These are phyloP conservation scores for Cephalotes varians DNA, from an alignment of 2,888 invertebrate species.

Conservation along the genomic window DNA sequence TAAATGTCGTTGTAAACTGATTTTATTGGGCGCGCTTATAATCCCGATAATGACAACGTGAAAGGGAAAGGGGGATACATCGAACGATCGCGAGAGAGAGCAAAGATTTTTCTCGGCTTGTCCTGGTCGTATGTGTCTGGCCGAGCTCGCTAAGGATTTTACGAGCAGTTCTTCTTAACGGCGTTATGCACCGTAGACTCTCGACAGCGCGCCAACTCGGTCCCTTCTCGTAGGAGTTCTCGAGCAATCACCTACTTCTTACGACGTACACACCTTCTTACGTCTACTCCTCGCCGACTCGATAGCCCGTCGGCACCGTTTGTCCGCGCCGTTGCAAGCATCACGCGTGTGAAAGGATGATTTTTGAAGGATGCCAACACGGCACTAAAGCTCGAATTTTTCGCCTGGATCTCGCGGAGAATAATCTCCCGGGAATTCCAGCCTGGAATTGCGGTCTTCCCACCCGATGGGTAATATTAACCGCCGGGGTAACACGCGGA, in stretches of 20 bases:
- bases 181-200: conserved; percentile 72
- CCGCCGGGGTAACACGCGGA: conserved; percentile 22
- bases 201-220: conserved; percentile 42
- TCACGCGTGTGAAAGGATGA: conserved; percentile 32
- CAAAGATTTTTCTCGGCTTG: conserved; percentile 62
- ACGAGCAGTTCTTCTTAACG: conserved; percentile 67
- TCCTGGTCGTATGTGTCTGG: conserved; percentile 4
- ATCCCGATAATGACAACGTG: conserved; percentile 23
- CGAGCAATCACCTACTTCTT: conserved; percentile 64
- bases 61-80: conserved; percentile 13
- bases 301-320: conserved; percentile 41
- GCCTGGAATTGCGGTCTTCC: conserved; percentile 39
- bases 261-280: conserved; percentile 46
- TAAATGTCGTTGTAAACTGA: conserved; percentile 11
- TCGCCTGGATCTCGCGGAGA: conserved; percentile 31
- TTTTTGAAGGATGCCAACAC: conserved; percentile 25
- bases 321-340: conserved; percentile 34
- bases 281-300: conserved; percentile 16
- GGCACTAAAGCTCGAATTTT: conserved; percentile 41
- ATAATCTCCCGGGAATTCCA: conserved; percentile 40
- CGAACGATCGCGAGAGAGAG: conserved; percentile 42
- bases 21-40: conserved; percentile 29
- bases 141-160: conserved; percentile 64
- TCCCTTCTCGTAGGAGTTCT: conserved; percentile 54
- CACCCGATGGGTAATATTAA: conserved; percentile 31